Percentiles rank a stretch among this genome's conserved stretches.
phyloP scores from a whole-genome alignment of 2,888 invertebrate species.

The Hemaris fuciformis region DNA sequence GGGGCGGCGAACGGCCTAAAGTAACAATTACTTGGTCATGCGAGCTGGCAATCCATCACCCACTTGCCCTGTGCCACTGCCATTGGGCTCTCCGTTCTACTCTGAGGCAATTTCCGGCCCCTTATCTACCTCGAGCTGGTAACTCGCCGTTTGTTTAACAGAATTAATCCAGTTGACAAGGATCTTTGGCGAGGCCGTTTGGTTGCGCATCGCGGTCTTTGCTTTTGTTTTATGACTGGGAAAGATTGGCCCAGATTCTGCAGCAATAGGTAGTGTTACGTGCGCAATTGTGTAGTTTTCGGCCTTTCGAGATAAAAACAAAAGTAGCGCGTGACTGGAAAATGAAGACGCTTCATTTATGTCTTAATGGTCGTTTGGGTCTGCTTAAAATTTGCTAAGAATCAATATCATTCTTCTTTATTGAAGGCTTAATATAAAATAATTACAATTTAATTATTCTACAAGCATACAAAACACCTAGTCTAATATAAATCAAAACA shows the following conservation, averaged over 20 bases:
- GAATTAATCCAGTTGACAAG: conserved; percentile 62
- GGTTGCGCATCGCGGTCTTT: conserved; percentile 15
- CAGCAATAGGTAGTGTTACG: neutral
- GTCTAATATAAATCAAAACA: neutral
- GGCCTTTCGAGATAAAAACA: conserved; percentile 10
- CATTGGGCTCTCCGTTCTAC: conserved; percentile 62
- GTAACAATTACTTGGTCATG: conserved; percentile 80
- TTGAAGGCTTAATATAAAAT: too few relatives aligned
- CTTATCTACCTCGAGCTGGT: conserved; percentile 71
- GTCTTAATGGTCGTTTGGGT: neutral
- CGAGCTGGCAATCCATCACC: conserved; percentile 76
- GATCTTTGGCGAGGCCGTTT: conserved; percentile 52
- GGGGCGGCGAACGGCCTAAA: conserved; percentile 57
- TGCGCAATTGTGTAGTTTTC: neutral
- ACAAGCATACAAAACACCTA: neutral
- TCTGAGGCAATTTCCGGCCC: conserved; percentile 77
- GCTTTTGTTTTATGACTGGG: conserved; percentile 14
- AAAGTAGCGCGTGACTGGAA: conserved; percentile 29
- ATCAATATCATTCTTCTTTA: too few relatives aligned
- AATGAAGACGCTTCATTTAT: conserved; percentile 27
- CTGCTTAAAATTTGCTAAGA: neutral
- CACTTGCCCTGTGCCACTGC: conserved; percentile 64
- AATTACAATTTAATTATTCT: too few relatives aligned
- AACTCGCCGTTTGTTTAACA: conserved; percentile 73
- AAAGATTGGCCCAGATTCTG: neutral